Evolutionary conservation across 2,888 invertebrate species (phyloP).

Genomic region (Amphipyra berbera): DNA sequence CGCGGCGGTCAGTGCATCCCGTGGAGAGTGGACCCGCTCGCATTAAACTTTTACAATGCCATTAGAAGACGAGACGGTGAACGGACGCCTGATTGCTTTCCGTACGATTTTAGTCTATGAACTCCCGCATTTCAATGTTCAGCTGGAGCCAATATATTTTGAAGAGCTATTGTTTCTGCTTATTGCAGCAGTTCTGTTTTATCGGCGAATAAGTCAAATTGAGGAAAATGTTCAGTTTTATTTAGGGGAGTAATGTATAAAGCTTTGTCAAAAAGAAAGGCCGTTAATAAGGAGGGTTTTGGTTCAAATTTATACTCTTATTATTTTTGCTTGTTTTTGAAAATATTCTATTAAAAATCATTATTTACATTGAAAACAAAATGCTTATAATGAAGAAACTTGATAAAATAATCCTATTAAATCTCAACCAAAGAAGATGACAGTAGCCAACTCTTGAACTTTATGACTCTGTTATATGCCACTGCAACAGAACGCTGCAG

Average conservation of each 20-base stretch:
- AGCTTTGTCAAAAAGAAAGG: constrained; percentile 43
- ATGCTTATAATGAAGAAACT: constrained; percentile 2
- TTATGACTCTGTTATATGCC: neutral
- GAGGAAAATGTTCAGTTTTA: constrained; percentile 47
- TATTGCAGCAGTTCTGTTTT: constrained; percentile 38
- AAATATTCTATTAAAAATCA: constrained; percentile 22
- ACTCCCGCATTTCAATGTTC: constrained; percentile 35
- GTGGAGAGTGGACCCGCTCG: constrained; percentile 54
- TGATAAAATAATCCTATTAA: constrained; percentile 9
- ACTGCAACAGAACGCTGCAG: constrained; percentile 2
- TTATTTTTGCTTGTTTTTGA: constrained; percentile 3
- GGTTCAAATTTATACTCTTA: constrained; percentile 34
- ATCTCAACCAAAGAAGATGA: constrained; percentile 18
- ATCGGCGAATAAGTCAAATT: constrained; percentile 47
- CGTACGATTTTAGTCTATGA: constrained; percentile 53
- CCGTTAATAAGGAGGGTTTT: constrained; percentile 40
- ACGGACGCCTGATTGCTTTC: constrained; percentile 66
- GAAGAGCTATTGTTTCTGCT: constrained; percentile 50
- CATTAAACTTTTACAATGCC: constrained; percentile 77
- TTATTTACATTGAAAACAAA: neutral
- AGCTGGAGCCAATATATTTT: constrained; percentile 48
- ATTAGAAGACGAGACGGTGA: constrained; percentile 73
- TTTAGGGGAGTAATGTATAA: constrained; percentile 28
- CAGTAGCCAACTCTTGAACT: neutral
- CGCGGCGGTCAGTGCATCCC: constrained; percentile 50